These are phyloP conservation scores for Dunckerocampus dactyliophorus DNA, from an alignment of 2,113 vertebrate genomes.

Conservation along the genomic window DNA sequence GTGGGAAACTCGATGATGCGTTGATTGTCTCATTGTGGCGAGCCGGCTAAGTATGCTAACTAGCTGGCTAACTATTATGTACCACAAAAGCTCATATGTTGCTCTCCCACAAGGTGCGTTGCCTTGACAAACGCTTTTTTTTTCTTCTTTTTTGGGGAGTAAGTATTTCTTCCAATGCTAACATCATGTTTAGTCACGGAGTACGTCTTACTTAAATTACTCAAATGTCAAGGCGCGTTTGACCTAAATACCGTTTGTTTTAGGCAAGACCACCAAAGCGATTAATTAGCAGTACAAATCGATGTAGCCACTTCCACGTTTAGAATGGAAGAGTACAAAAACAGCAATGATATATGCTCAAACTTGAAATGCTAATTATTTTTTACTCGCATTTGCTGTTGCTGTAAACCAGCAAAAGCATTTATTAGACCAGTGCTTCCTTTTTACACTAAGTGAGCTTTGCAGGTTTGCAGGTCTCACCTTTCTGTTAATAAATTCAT, in stretches of 20 bases:
- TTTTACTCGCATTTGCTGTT: too few relatives aligned
- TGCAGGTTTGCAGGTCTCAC: too few relatives aligned
- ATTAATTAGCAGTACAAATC: conserved; percentile 14
- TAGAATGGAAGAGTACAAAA: background rate
- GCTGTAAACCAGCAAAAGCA: too few relatives aligned
- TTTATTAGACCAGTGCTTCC: too few relatives aligned
- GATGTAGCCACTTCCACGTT: background rate
- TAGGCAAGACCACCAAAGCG: conserved; percentile 31
- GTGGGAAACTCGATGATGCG: background rate
- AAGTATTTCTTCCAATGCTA: too few relatives aligned
- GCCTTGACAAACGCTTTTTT: conserved; percentile 41
- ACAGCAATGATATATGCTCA: background rate
- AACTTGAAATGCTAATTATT: too few relatives aligned
- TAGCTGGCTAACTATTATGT: conserved; percentile 63
- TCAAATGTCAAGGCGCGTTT: conserved; percentile 19
- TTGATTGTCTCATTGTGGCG: conserved; percentile 49
- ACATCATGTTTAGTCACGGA: background rate
- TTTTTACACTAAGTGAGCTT: too few relatives aligned
- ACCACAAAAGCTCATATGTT: conserved; percentile 66
- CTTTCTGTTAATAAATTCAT: too few relatives aligned
- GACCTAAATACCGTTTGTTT: conserved; percentile 60
- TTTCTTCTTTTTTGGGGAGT: too few relatives aligned
- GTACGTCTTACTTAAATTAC: background rate
- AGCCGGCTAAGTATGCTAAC: conserved; percentile 56
- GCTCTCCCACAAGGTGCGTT: conserved; percentile 42